Percentiles rank a stretch among this genome's conserved stretches.
Conservation (phyloP, 2,888 invertebrate genomes). For the Sepioteuthis lessoniana region DNA sequence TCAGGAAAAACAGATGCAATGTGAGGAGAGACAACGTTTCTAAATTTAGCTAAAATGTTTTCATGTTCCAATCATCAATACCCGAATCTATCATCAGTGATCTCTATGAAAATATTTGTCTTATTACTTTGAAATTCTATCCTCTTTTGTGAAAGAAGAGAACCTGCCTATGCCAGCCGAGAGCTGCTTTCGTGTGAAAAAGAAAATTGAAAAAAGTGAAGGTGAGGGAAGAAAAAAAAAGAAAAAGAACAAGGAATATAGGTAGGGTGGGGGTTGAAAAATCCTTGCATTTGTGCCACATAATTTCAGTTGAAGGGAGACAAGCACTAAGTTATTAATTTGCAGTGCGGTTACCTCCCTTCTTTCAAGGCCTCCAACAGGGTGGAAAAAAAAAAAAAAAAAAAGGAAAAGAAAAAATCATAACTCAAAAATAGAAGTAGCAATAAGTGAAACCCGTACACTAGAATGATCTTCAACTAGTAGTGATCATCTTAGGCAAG, state of each 20-base stretch:
- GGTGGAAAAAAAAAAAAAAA: not conserved
- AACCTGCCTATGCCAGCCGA: slow-evolving; percentile 25
- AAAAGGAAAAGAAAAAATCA: too few relatives aligned
- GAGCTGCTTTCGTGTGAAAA: not conserved
- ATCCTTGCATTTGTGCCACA: slow-evolving; percentile 45
- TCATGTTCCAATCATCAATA: slow-evolving; percentile 6
- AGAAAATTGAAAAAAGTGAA: not conserved
- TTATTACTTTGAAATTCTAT: not conserved
- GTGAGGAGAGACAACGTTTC: not conserved
- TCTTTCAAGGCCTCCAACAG: slow-evolving; percentile 44
- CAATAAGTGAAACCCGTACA: slow-evolving; percentile 16
- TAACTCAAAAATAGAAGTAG: too few relatives aligned
- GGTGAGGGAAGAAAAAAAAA: not conserved
- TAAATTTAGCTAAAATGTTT: not conserved
- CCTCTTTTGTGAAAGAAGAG: not conserved
- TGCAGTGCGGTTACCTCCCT: slow-evolving; percentile 43
- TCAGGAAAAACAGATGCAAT: not conserved
- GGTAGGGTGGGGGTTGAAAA: not conserved
- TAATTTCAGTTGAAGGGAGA: slow-evolving; percentile 39
- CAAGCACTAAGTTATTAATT: slow-evolving; percentile 38
- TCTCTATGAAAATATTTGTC: slow-evolving; percentile 24
- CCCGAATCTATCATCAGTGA: slow-evolving; percentile 24
- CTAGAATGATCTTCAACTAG: not conserved
- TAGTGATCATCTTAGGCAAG: slow-evolving; percentile 34
- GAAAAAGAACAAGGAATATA: too few relatives aligned